Evolutionary conservation across 1,140 invertebrate genomes (phyloP), one percentile per base, ranked within the genome.

Genomic region (Aphaenogaster floridana): DNA sequence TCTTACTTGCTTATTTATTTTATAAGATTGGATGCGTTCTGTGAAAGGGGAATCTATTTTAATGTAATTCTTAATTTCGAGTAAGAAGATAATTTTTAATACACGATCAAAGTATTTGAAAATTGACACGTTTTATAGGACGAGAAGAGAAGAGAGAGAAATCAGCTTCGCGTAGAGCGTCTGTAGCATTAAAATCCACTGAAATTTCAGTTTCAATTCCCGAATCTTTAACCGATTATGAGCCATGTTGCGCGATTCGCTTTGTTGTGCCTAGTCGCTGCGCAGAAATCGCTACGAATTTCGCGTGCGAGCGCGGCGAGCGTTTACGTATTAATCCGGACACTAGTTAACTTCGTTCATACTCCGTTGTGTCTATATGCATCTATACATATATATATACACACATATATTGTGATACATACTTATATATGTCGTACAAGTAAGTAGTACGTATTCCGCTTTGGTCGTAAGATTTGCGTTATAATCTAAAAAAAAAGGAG

Each of bases 221-320:
- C 15, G 8, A 81, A 9, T 68, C 17, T 45, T 83, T 72, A 36
- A 61, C 50, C 77, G 83, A 77, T 89, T 87, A 79, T 89, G 34
- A 79, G 74, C 85, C 88, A 90, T 69, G 57, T 90, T 8, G 85
- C 42, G 59, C 69, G 36, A 57, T 79, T 68, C 63, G 36, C 28
- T 59, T 79, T 83, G 77, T 90, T 85, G 79, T 89, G 77, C 68
- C 64, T 88, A 50, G 54, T 61, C 28, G 61, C 28, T 66, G 52
- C n/a, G 54, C 15, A 42, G 28, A 57, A 63, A 66, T 45, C 57
- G 57, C 28, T 68, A 64, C 78, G n/a, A 68, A 80, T 68, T 28
- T 80, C 34, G 48, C 45, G 45, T 68, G 78, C 63, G 48, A 68
- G 34, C 61, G 77, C 77, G 61, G 34, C 63, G 63, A 80, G 28